phyloP scores from a whole-genome alignment of 2,888 invertebrate species.

The Hipparchia semele region DNA sequence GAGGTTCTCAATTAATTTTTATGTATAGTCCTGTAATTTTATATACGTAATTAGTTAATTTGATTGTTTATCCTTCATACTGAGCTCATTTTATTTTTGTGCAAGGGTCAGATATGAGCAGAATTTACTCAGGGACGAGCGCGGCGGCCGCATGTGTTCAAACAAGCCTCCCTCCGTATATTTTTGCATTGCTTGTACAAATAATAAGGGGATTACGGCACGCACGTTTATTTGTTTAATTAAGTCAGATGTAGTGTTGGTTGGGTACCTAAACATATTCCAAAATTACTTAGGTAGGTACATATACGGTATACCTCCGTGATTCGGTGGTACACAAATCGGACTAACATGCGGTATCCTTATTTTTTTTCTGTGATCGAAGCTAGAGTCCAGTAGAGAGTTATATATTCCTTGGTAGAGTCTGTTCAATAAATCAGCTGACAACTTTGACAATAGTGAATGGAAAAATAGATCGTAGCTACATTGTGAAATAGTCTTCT shows the following conservation, averaged over 20 bases:
- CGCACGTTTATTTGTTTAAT: conserved; percentile 37
- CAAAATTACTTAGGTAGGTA: not conserved
- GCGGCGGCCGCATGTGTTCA: conserved; percentile 37
- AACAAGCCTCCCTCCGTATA: conserved; percentile 37
- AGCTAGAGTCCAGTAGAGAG: no score
- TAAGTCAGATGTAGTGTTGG: conserved; percentile 9
- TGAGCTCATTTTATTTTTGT: conserved; percentile 25
- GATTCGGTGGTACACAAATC: no score
- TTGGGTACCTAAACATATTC: not conserved
- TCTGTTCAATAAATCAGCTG: no score
- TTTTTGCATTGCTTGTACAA: conserved; percentile 38
- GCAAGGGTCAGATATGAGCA: conserved; percentile 27
- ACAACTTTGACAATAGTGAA: no score
- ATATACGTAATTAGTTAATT: not conserved
- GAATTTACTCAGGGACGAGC: conserved; percentile 28
- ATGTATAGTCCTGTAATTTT: no score
- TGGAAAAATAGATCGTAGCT: no score
- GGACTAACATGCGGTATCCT: no score
- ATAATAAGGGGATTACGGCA: conserved; percentile 33
- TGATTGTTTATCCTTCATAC: conserved; percentile 13
- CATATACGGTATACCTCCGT: no score
- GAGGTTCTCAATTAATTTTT: no score
- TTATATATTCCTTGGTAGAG: no score
- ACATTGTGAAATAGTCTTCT: no score
- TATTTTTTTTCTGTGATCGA: no score